These are phyloP conservation scores for Caenorhabditis tropicalis DNA, from an alignment of 1,140 invertebrate species.

Conservation along the genomic window DNA sequence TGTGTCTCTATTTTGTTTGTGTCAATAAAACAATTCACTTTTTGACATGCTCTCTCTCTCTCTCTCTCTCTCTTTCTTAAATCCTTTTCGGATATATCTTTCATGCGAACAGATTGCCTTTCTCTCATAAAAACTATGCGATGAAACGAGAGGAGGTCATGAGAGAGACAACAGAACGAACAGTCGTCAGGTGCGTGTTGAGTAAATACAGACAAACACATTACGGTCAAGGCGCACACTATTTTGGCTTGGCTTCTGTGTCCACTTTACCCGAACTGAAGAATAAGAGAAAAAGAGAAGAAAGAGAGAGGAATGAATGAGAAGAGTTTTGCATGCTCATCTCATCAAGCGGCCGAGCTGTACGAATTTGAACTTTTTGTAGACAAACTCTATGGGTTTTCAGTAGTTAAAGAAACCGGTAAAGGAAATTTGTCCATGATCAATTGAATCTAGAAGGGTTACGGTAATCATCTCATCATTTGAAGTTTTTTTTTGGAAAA, in stretches of 20 bases:
- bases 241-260: conserved; percentile 38
- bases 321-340: conserved; percentile 40
- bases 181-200: conserved; percentile 42
- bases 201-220: conserved; percentile 44
- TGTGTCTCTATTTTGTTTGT: neutral
- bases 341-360: conserved; percentile 16
- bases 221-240: conserved; percentile 1
- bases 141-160: neutral
- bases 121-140: conserved; percentile 22
- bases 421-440: neutral
- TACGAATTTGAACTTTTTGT: conserved; percentile 14
- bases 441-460: too few species aligned
- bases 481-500: too few species aligned
- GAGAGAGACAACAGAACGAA: conserved; percentile 28
- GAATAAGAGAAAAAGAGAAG: neutral
- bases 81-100: neutral
- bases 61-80: neutral
- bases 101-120: neutral
- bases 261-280: conserved; percentile 11
- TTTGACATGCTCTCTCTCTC: neutral
- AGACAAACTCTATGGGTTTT: neutral
- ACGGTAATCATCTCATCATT: too few species aligned
- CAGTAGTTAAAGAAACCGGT: neutral
- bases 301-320: neutral
- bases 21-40: neutral